These are phyloP conservation scores for Ficedula albicollis DNA, from an alignment of 2,797 vertebrate genomes.

Conservation along the genomic window DNA sequence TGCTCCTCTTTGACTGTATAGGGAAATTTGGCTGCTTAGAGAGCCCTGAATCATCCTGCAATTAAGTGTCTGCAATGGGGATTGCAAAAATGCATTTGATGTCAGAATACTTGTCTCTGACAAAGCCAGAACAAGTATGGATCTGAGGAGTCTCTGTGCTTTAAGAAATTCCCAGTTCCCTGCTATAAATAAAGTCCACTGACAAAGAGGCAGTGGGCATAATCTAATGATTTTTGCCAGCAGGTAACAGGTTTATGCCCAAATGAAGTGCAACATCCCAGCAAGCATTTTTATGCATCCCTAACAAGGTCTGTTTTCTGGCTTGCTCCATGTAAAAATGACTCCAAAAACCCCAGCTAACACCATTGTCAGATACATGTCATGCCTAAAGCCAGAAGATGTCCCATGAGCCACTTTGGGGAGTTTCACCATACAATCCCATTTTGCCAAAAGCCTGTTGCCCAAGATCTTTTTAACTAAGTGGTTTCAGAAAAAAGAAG, in stretches of 20 bases:
- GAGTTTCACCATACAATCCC: not conserved
- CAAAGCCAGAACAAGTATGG: not conserved
- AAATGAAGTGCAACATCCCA: not conserved
- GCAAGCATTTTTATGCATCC: not conserved
- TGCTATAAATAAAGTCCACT: not conserved
- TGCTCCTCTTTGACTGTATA: not conserved
- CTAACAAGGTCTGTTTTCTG: not conserved
- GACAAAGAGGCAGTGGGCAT: not conserved
- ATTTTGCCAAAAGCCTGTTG: not conserved
- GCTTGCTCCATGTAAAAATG: not conserved
- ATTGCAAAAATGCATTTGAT: constrained; percentile 6
- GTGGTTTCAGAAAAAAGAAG: not conserved
- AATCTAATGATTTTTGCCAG: not conserved
- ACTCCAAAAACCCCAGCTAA: not conserved
- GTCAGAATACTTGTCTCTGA: not conserved
- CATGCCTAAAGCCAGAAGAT: not conserved
- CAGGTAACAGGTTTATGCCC: not conserved
- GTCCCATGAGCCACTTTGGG: not conserved
- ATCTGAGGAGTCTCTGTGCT: not conserved
- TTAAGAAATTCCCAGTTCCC: not conserved
- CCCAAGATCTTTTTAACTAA: not conserved
- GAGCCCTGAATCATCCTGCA: constrained; percentile 55
- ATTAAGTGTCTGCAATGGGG: constrained; percentile 17
- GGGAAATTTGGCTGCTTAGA: constrained; percentile 27
- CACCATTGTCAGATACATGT: not conserved